phyloP scores from a whole-genome alignment of 2,113 vertebrate genomes.

The Rattus norvegicus region DNA sequence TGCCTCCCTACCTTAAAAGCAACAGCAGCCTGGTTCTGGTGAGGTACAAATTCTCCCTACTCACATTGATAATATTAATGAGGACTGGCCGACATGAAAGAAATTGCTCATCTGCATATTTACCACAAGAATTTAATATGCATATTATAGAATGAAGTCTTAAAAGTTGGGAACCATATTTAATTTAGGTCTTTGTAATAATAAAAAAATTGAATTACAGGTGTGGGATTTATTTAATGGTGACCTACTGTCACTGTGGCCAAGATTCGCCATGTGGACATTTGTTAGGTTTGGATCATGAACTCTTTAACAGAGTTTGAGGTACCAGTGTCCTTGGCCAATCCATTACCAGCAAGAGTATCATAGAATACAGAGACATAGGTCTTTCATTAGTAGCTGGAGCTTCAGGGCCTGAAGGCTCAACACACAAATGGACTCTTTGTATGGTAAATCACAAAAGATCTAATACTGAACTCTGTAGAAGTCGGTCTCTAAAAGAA shows the following conservation, averaged over 20 bases:
- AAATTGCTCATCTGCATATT: not conserved
- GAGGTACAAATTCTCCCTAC: not conserved
- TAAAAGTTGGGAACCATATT: not conserved
- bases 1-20: not conserved
- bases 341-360: not conserved
- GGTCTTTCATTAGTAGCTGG: not conserved
- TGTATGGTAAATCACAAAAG: not conserved
- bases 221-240: not conserved
- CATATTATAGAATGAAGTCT: not conserved
- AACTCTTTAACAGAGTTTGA: constrained; percentile 18
- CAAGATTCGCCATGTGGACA: not conserved
- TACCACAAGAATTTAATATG: not conserved
- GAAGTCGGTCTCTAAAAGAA: not conserved
- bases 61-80: not conserved
- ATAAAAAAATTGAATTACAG: not conserved
- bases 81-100: not conserved
- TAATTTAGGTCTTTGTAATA: not conserved
- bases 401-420: not conserved
- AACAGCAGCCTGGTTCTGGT: not conserved
- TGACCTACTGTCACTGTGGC: constrained; percentile 13
- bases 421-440: not conserved
- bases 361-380: not conserved
- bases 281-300: constrained; percentile 8
- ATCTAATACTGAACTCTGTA: constrained; percentile 15
- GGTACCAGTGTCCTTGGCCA: constrained; percentile 60